Percentiles rank a stretch among this genome's conserved stretches.
These are phyloP conservation scores for Otolemur crassicaudatus DNA, from an alignment of 2,797 vertebrate species.

Conservation along the genomic window DNA sequence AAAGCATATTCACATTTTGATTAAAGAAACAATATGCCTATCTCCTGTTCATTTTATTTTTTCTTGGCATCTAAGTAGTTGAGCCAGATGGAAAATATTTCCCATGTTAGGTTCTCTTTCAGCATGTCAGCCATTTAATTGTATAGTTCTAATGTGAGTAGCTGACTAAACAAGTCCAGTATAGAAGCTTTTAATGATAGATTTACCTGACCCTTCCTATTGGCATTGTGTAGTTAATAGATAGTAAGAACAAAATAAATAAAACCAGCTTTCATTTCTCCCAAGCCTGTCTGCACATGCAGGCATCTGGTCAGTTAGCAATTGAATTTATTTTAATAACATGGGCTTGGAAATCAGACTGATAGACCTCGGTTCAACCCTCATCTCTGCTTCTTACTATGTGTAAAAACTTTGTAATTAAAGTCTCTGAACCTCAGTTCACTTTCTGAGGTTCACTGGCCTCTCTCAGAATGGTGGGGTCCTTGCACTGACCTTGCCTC, in stretches of 20 bases:
- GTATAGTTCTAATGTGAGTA: slow-evolving; percentile 54
- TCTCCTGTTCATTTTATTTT: slow-evolving; percentile 67
- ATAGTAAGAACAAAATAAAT: slow-evolving; percentile 38
- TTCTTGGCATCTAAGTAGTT: slow-evolving; percentile 59
- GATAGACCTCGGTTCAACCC: not conserved
- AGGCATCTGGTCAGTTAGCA: not conserved
- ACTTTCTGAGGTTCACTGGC: not conserved
- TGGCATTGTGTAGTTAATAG: slow-evolving; percentile 18
- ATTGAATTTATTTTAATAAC: slow-evolving; percentile 43
- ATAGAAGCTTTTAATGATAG: not conserved
- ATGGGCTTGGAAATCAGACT: slow-evolving; percentile 2
- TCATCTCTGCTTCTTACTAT: not conserved
- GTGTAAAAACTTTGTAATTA: not conserved
- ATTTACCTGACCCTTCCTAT: not conserved
- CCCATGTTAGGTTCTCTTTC: slow-evolving; percentile 69
- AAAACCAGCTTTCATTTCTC: slow-evolving; percentile 40
- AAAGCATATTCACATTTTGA: slow-evolving; percentile 34
- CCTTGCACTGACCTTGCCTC: not conserved
- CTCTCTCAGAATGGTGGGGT: not conserved
- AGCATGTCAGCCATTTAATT: slow-evolving; percentile 69
- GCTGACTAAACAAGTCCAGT: not conserved
- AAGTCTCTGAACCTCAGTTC: not conserved
- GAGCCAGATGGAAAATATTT: slow-evolving; percentile 60
- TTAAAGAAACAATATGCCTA: not conserved
- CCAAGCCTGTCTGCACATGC: not conserved